Evolutionary conservation across 2,888 invertebrate genomes (phyloP).

Genomic region (Machimus rusticus): DNA sequence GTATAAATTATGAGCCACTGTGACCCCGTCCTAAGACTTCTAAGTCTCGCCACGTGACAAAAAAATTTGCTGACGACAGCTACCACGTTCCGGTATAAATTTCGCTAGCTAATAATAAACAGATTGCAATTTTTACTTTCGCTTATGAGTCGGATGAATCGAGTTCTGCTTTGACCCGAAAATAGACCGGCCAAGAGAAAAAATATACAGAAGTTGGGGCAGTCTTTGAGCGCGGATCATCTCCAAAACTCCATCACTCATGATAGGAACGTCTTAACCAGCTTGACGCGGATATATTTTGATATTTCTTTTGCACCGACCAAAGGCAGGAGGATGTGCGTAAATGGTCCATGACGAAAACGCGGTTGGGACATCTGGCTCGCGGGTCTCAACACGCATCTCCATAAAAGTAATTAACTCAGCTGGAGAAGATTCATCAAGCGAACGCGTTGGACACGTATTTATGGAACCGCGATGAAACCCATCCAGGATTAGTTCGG

Average conservation of each 20-base stretch:
- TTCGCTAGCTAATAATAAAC: slow-evolving; percentile 16
- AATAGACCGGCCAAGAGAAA: slow-evolving; percentile 10
- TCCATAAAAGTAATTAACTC: slow-evolving; percentile 32
- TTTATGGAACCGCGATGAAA: slow-evolving; percentile 16
- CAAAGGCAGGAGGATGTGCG: slow-evolving; percentile 7
- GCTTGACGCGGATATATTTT: not conserved
- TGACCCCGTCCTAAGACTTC: not conserved
- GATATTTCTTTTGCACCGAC: not conserved
- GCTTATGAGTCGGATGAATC: not conserved
- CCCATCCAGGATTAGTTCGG: not conserved
- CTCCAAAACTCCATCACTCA: slow-evolving; percentile 13
- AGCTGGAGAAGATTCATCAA: slow-evolving; percentile 27
- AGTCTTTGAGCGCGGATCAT: not conserved
- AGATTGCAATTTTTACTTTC: slow-evolving; percentile 19
- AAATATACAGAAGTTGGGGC: slow-evolving; percentile 10
- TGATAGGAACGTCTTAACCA: not conserved
- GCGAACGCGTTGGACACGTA: not conserved
- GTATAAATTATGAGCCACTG: not conserved
- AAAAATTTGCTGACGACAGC: not conserved
- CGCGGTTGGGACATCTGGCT: not conserved
- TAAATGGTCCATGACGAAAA: slow-evolving; percentile 16
- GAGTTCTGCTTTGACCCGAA: not conserved
- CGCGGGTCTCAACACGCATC: not conserved
- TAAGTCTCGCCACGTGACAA: not conserved
- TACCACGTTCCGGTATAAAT: slow-evolving; percentile 9